Evolutionary conservation across 1,140 invertebrate genomes (phyloP).

Genomic region (Chlorops oryzae): DNA sequence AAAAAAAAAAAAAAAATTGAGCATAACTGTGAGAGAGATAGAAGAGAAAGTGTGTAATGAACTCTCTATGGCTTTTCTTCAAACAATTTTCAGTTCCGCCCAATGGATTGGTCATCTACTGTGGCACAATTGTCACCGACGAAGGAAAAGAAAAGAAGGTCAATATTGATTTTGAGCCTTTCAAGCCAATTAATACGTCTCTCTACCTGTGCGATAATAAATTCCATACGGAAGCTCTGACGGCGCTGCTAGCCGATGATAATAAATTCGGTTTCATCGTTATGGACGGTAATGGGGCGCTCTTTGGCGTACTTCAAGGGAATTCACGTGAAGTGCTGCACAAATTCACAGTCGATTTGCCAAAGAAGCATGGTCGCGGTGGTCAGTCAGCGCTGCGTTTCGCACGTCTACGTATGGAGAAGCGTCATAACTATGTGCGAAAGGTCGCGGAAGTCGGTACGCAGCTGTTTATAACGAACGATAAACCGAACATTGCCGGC

Average conservation of each 20-base stretch:
- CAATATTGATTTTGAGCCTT: slow-evolving; percentile 99
- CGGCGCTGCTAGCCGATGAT: slow-evolving; percentile 94
- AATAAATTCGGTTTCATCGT: slow-evolving; percentile 99
- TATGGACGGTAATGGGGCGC: slow-evolving; percentile 99
- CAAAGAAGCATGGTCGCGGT: slow-evolving; percentile 99
- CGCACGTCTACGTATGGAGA: slow-evolving; percentile 98
- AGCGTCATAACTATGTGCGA: slow-evolving; percentile 97
- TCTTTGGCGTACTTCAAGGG: slow-evolving; percentile 94
- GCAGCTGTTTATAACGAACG: slow-evolving; percentile 93
- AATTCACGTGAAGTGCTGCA: slow-evolving; percentile 73
- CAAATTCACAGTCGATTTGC: slow-evolving; percentile 98
- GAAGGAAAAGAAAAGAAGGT: slow-evolving; percentile 99
- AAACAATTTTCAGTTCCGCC: slow-evolving; percentile 73
- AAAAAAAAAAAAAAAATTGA: background rate
- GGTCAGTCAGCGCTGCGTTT: slow-evolving; percentile 99
- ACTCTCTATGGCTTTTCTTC: background rate
- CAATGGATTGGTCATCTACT: slow-evolving; percentile 99
- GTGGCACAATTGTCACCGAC: slow-evolving; percentile 98
- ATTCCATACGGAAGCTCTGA: slow-evolving; percentile 94
- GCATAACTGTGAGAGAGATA: background rate
- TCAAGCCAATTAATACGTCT: slow-evolving; percentile 99
- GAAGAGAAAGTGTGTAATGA: background rate
- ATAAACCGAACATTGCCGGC: slow-evolving; percentile 95
- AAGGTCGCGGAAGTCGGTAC: slow-evolving; percentile 99
- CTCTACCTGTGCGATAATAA: slow-evolving; percentile 99